Evolutionary conservation across 2,113 vertebrate species (phyloP).

Genomic region (Oriolus oriolus): DNA sequence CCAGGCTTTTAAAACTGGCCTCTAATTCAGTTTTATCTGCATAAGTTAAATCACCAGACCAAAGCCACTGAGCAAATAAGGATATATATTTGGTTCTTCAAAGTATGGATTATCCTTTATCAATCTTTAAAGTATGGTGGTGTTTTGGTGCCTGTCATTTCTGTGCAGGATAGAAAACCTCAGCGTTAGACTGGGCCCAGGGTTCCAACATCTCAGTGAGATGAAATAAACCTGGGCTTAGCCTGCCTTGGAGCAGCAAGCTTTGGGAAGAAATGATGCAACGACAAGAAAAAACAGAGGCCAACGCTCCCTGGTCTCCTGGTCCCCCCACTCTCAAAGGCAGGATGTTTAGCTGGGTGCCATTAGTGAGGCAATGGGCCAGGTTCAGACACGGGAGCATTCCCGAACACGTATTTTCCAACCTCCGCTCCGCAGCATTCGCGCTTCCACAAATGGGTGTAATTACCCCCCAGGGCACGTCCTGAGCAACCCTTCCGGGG

Average conservation of each 20-base stretch:
- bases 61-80: background rate
- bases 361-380: background rate
- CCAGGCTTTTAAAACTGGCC: background rate
- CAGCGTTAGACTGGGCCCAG: background rate
- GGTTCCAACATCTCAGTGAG: background rate
- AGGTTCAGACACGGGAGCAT: background rate
- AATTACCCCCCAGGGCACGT: background rate
- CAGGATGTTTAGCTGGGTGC: background rate
- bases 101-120: background rate
- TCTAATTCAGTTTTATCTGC: background rate
- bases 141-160: background rate
- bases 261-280: background rate
- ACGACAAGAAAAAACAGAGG: background rate
- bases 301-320: background rate
- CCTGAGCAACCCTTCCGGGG: background rate
- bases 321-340: background rate
- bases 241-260: background rate
- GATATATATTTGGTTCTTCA: background rate
- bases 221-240: background rate
- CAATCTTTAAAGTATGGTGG: background rate
- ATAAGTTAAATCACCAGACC: background rate
- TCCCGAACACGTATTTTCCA: background rate
- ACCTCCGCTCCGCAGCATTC: accelerated
- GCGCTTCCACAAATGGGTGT: background rate
- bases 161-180: background rate